These are phyloP conservation scores for Clarias gariepinus DNA, from an alignment of 2,113 vertebrate species.

Conservation along the genomic window DNA sequence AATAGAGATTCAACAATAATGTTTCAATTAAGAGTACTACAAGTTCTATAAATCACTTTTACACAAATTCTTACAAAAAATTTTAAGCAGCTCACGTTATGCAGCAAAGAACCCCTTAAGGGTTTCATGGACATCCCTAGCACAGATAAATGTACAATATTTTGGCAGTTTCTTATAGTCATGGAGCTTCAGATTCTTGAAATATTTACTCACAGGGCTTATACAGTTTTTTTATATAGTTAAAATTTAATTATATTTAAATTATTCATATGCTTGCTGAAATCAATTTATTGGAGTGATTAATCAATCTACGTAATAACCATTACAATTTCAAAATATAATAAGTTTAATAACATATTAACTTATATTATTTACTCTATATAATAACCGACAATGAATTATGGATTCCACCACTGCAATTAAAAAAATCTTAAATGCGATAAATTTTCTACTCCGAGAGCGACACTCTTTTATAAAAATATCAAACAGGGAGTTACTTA, in stretches of 20 bases:
- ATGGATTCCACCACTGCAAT: neutral
- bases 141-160: neutral
- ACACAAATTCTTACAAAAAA: no score
- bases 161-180: neutral
- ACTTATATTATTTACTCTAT: neutral
- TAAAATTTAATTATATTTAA: neutral
- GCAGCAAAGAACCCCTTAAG: neutral
- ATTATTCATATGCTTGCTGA: neutral
- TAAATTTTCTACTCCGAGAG: neutral
- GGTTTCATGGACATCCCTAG: neutral
- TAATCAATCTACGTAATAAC: neutral
- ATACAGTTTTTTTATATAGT: no score
- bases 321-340: neutral
- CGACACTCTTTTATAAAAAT: neutral
- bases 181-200: neutral
- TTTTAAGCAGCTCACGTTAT: neutral
- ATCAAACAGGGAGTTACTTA: neutral
- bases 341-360: neutral
- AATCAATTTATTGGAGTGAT: neutral
- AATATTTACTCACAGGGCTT: neutral
- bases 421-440: neutral
- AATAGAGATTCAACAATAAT: neutral
- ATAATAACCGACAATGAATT: neutral
- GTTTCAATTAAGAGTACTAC: neutral
- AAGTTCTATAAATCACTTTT: neutral